These are phyloP conservation scores for Drosophila quadrilineata DNA, from an alignment of 1,140 invertebrate species.

Conservation along the genomic window DNA sequence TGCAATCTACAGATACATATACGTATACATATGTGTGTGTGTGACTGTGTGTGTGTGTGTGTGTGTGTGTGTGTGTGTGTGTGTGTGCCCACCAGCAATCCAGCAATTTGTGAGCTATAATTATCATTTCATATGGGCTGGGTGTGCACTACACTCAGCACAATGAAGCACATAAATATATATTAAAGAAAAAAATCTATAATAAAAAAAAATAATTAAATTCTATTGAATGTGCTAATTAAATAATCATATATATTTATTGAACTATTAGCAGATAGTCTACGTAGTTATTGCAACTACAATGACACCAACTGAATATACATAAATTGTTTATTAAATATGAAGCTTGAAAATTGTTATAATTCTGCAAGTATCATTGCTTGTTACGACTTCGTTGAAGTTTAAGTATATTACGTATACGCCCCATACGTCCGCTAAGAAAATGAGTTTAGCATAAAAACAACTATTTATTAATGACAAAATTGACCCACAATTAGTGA, in stretches of 20 bases:
- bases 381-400: too few species aligned
- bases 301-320: neutral
- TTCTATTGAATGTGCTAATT: too few species aligned
- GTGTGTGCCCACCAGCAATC: conserved; percentile 32
- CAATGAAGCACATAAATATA: neutral
- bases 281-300: neutral
- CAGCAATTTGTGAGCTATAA: conserved; percentile 61
- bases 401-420: neutral
- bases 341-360: too few species aligned
- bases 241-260: conserved; percentile 23
- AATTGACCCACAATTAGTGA: neutral
- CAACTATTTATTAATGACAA: neutral
- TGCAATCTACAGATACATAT: conserved; percentile 63
- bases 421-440: neutral
- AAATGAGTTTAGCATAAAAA: neutral
- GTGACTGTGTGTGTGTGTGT: too few species aligned
- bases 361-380: too few species aligned
- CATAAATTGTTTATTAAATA: too few species aligned
- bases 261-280: too few species aligned
- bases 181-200: neutral
- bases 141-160: conserved; percentile 25
- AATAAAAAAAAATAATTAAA: too few species aligned
- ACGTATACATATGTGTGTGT: conserved; percentile 21
- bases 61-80: too few species aligned
- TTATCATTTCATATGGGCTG: conserved; percentile 43